Evolutionary conservation across 2,113 vertebrate genomes (phyloP), one percentile per base, ranked within the genome.

Genomic region (Scopus umbretta): DNA sequence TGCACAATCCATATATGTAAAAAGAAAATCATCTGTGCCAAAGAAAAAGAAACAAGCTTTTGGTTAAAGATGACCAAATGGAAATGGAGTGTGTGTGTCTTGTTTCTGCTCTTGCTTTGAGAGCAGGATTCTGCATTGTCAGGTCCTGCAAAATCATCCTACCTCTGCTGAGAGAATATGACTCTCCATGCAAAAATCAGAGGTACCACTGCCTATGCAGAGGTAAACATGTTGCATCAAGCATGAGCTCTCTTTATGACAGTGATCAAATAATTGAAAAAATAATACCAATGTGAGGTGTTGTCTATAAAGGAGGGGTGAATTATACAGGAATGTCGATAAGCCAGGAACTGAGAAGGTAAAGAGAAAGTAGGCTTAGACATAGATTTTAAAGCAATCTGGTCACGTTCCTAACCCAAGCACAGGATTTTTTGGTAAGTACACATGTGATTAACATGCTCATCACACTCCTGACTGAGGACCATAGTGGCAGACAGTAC

Each of bases 1-100:
- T 2, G 1, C 29, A 40, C n/a, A 8, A 27, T 6, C 2, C 10
- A 47, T 9, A 18, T 27, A 32, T 27, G 22, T 5, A 23, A 4
- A 55, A 12, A 47, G 6, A 75, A 22, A 61, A 25, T 34, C 1
- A 34, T 27, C 16, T 16, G 7, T 29, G 49, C 6, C 25, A 56
- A 91, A 91, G 34, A 25, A 91, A 68, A 62, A 7, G 21, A 72
- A 81, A 81, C 21, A 75, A 92, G 15, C 40, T 85, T 19, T 12
- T 10, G 32, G 34, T n/a, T 85, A 49, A 82, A 91, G 68, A 61
- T 1, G 10, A 38, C 11, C 2, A 29, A n/a, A n/a, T n/a, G 56
- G 23, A 19, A 90, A 73, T 5, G 5, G 4, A 67, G 3, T 36
- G 16, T 13, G 16, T 13, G 10, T 58, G 8, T 50, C 58, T 74